Evolutionary conservation across 2,797 vertebrate genomes (phyloP).

Genomic region (Pelodytes ibericus): DNA sequence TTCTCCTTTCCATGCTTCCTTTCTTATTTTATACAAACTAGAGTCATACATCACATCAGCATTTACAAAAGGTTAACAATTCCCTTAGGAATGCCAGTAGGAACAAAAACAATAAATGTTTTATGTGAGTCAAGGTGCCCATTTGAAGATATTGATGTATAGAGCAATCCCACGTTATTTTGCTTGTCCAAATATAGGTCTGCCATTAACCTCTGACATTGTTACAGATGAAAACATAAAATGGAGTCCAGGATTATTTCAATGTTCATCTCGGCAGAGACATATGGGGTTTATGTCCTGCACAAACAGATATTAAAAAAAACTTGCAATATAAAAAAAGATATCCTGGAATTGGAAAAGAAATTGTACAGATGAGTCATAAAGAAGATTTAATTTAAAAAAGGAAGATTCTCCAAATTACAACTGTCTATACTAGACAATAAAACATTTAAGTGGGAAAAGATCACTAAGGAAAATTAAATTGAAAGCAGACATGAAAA

Average conservation of each 20-base stretch:
- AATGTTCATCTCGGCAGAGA: conserved; percentile 5
- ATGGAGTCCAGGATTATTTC: not conserved
- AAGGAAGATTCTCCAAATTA: conserved; percentile 21
- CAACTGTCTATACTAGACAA: not conserved
- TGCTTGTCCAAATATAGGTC: conserved; percentile 33
- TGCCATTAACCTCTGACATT: conserved; percentile 40
- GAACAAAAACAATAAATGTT: conserved; percentile 36
- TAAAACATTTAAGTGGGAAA: not conserved
- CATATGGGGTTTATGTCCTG: conserved; percentile 32
- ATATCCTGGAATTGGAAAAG: conserved; percentile 33
- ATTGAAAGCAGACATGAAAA: not conserved
- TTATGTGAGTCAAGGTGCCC: conserved; percentile 25
- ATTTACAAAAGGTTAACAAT: not conserved
- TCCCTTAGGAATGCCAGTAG: not conserved
- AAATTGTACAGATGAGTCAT: conserved; percentile 4
- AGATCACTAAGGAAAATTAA: not conserved
- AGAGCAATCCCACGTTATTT: conserved; percentile 24
- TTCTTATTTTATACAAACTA: not conserved
- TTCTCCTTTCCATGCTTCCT: no score
- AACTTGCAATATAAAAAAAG: conserved; percentile 36
- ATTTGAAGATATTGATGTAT: conserved; percentile 7
- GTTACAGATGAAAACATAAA: conserved; percentile 18
- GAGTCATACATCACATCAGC: not conserved
- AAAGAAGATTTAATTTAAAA: not conserved
- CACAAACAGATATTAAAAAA: conserved; percentile 27